Evolutionary conservation across 2,113 vertebrate genomes (phyloP).

Genomic region (Laticauda laticaudata): DNA sequence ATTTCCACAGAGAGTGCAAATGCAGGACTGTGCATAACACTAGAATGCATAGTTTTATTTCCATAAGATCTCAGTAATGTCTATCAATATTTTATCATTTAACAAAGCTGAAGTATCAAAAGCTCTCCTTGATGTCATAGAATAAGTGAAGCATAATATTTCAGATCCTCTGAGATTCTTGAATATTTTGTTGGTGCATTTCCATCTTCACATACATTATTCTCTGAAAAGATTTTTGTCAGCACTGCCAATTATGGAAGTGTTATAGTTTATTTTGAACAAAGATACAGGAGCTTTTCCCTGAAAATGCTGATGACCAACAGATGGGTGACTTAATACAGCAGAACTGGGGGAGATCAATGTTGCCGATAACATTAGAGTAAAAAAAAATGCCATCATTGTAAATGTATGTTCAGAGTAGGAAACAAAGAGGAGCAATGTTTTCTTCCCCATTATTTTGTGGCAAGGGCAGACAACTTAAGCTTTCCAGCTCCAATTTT

Average conservation of each 20-base stretch:
- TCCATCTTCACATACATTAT: background rate
- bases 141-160: background rate
- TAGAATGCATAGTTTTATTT: slow-evolving; percentile 3
- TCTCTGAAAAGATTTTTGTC: background rate
- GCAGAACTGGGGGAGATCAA: background rate
- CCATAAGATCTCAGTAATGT: background rate
- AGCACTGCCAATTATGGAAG: background rate
- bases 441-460: background rate
- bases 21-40: background rate
- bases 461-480: background rate
- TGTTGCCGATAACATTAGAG: background rate
- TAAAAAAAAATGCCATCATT: background rate
- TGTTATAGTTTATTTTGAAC: background rate
- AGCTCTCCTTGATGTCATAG: background rate
- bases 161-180: background rate
- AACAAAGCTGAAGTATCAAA: slow-evolving; percentile 13
- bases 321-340: background rate
- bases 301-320: background rate
- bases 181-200: background rate
- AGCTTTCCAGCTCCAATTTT: background rate
- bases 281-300: background rate
- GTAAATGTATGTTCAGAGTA: background rate
- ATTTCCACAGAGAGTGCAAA: background rate
- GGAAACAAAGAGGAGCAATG: background rate
- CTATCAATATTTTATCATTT: slow-evolving; percentile 23